Evolutionary conservation across 1,140 invertebrate genomes (phyloP).

Genomic region (Diorhabda elongata): DNA sequence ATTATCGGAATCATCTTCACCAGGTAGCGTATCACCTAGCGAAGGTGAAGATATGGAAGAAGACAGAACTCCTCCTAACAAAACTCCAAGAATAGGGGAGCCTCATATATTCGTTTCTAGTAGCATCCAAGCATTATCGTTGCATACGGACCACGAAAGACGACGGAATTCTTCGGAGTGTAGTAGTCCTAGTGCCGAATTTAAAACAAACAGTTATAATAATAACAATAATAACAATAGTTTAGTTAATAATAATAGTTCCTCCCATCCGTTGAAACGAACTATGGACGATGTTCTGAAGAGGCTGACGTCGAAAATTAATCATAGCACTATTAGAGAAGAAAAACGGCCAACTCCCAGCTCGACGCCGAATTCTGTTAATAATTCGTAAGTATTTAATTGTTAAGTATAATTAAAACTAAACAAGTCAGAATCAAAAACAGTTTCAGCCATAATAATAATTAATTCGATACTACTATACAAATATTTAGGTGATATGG

Average conservation of each 20-base stretch:
- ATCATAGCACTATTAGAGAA: slow-evolving; percentile 62
- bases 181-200: slow-evolving; percentile 61
- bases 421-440: too few species aligned
- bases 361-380: slow-evolving; percentile 51
- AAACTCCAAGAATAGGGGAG: slow-evolving; percentile 38
- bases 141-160: slow-evolving; percentile 51
- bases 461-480: too few species aligned
- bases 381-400: slow-evolving; percentile 42
- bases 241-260: slow-evolving; percentile 52
- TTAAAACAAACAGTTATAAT: slow-evolving; percentile 50
- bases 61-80: slow-evolving; percentile 48
- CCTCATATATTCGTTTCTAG: slow-evolving; percentile 30
- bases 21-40: slow-evolving; percentile 51
- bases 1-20: slow-evolving; percentile 55
- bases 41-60: slow-evolving; percentile 56
- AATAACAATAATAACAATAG: slow-evolving; percentile 55
- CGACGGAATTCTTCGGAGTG: slow-evolving; percentile 61
- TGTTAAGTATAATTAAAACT: neutral
- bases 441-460: too few species aligned
- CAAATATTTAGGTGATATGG: too few species aligned
- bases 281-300: slow-evolving; percentile 87
- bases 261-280: slow-evolving; percentile 54
- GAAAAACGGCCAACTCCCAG: slow-evolving; percentile 62
- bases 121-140: slow-evolving; percentile 43
- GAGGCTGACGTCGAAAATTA: slow-evolving; percentile 74